A percentile compares a stretch with the other conserved stretches of the same genome.
Evolutionary conservation across 2,113 vertebrate species (phyloP).

Genomic region (Mus musculus): GRCm39 chr6:104057501-104058000

Average conservation of each 20-base stretch:
- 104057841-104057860: slow-evolving; percentile 72
- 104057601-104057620: slow-evolving; percentile 79
- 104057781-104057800: slow-evolving; percentile 5
- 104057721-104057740: slow-evolving; percentile 63
- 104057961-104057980: background rate
- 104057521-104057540: slow-evolving; percentile 58
- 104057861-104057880: slow-evolving; percentile 62
- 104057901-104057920: background rate
- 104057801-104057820: slow-evolving; percentile 31
- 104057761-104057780: background rate
- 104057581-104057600: slow-evolving; percentile 75
- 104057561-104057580: slow-evolving; percentile 65
- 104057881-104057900: slow-evolving; percentile 4
- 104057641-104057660: slow-evolving; percentile 70
- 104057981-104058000: background rate
- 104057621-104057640: slow-evolving; percentile 82
- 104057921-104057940: background rate
- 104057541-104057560: slow-evolving; percentile 55
- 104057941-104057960: background rate
- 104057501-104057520: background rate
- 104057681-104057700: slow-evolving; percentile 83
- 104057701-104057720: slow-evolving; percentile 70
- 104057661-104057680: slow-evolving; percentile 67
- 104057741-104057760: slow-evolving; percentile 43
- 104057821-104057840: slow-evolving; percentile 39